Conservation (phyloP, 2,888 invertebrate species). For the Lepidochrysops patricia region DNA sequence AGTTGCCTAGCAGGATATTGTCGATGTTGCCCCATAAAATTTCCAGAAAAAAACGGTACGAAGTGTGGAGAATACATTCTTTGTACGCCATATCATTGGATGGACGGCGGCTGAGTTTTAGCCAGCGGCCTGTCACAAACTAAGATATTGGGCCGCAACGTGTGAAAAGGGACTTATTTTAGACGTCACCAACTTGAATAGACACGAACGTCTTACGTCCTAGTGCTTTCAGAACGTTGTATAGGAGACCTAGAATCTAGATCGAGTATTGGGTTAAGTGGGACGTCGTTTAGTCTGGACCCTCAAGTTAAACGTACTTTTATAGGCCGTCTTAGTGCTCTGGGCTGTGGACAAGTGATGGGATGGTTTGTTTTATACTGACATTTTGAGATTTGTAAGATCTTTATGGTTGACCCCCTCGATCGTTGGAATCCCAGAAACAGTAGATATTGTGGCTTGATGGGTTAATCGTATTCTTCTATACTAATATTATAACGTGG, state of each 20-base stretch:
- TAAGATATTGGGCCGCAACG: not conserved
- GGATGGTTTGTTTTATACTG: no score
- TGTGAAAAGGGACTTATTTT: not conserved
- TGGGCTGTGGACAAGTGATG: not conserved
- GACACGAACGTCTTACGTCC: not conserved
- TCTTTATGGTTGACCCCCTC: no score
- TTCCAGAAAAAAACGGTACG: no score
- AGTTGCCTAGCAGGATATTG: no score
- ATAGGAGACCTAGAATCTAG: slow-evolving; percentile 24
- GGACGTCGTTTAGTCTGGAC: not conserved
- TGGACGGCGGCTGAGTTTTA: not conserved
- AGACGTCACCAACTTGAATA: slow-evolving; percentile 6
- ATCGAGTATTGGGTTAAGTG: slow-evolving; percentile 17
- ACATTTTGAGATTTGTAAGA: no score
- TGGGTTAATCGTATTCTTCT: no score
- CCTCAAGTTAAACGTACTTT: not conserved
- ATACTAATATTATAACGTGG: no score
- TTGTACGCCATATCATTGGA: no score
- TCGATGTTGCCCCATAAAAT: no score
- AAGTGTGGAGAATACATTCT: no score
- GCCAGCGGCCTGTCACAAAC: not conserved
- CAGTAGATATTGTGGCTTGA: no score
- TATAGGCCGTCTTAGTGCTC: not conserved
- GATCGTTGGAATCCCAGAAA: no score
- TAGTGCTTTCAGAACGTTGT: slow-evolving; percentile 1